These are phyloP conservation scores for Gopherus evgoodei DNA, from an alignment of 2,113 vertebrate genomes.

Conservation along the genomic window DNA sequence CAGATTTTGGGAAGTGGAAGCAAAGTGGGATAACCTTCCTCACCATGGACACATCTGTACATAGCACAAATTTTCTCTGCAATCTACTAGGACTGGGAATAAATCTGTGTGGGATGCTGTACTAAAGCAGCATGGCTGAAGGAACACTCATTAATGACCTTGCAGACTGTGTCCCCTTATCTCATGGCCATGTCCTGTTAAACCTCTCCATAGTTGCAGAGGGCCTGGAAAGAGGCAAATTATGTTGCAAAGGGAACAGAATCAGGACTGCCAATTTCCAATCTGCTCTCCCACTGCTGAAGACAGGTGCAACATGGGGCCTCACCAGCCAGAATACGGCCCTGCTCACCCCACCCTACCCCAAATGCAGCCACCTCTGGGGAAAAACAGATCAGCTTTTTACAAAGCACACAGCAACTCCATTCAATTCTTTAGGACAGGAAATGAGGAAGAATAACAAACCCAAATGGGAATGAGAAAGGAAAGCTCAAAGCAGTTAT, in stretches of 20 bases:
- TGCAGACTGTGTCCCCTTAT: neutral
- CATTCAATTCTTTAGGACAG: conserved; percentile 41
- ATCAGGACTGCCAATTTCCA: neutral
- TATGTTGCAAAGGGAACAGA: neutral
- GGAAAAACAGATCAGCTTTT: neutral
- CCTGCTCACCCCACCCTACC: neutral
- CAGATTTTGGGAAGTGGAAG: neutral
- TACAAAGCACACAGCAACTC: conserved; percentile 22
- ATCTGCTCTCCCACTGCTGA: neutral
- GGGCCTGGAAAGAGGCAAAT: neutral
- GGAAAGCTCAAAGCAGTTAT: conserved; percentile 61
- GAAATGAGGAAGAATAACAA: conserved; percentile 55
- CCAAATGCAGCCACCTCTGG: neutral
- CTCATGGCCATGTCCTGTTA: neutral
- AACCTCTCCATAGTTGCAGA: neutral
- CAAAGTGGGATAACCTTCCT: neutral
- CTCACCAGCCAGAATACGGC: neutral
- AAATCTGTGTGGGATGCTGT: neutral
- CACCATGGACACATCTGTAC: neutral
- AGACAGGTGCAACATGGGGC: neutral
- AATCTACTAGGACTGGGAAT: neutral
- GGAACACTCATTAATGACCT: neutral
- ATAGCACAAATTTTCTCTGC: neutral
- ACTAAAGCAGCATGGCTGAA: fast-evolving
- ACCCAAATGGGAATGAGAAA: conserved; percentile 60